Conservation (phyloP, 2,113 vertebrate species). For the Ahaetulla prasina region DNA sequence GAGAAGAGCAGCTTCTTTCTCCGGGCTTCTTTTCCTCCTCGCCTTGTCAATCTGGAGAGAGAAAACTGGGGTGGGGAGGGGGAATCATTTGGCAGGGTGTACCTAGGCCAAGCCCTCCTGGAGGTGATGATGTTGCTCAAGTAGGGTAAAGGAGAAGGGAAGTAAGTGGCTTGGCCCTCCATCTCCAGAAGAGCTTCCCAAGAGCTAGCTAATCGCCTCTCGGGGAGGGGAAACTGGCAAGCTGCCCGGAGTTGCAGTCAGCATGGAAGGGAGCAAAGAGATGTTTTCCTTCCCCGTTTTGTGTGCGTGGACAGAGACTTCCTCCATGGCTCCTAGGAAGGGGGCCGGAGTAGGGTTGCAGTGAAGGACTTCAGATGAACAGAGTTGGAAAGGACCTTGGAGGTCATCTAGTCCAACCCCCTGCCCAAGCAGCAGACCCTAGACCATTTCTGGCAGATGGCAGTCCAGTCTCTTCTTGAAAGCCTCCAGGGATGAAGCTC, state of each 20-base stretch:
- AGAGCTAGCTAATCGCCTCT: too few relatives aligned
- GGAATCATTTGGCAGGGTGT: neutral
- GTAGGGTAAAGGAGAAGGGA: neutral
- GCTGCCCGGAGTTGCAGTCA: neutral
- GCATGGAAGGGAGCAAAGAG: neutral
- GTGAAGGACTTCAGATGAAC: neutral
- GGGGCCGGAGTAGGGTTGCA: neutral
- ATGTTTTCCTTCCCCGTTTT: neutral
- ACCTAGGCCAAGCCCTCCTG: neutral
- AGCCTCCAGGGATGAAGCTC: too few relatives aligned
- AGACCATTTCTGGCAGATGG: too few relatives aligned
- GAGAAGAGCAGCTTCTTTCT: neutral
- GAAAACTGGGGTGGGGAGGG: neutral
- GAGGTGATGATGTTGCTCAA: neutral
- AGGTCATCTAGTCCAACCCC: neutral
- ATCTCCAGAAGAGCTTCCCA: neutral
- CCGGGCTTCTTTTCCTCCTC: neutral
- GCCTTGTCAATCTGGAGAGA: fast-evolving
- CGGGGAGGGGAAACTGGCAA: neutral
- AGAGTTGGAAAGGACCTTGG: neutral
- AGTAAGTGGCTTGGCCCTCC: neutral
- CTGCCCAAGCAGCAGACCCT: neutral
- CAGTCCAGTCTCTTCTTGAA: too few relatives aligned
- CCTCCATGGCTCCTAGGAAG: neutral
- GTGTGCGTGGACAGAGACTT: neutral